A percentile compares a stretch with the other conserved stretches of the same genome.
These are phyloP conservation scores for Danio tinwini DNA, from an alignment of 2,797 vertebrate genomes.

Conservation along the genomic window DNA sequence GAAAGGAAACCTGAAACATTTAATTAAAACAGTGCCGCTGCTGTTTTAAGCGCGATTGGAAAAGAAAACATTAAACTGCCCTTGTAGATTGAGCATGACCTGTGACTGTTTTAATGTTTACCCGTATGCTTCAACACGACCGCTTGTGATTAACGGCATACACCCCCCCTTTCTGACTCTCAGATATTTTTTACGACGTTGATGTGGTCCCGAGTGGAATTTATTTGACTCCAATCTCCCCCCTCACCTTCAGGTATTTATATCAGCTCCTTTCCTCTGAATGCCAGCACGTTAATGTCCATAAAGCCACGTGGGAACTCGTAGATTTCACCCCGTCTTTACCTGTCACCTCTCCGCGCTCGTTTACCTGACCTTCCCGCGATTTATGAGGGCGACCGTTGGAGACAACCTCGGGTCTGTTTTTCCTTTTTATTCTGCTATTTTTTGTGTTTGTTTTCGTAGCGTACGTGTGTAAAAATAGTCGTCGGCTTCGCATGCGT, in stretches of 20 bases:
- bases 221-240: slow-evolving; percentile 77
- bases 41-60: slow-evolving; percentile 69
- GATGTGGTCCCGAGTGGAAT: slow-evolving; percentile 76
- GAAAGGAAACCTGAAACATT: slow-evolving; percentile 63
- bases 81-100: slow-evolving; percentile 68
- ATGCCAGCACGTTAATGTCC: slow-evolving; percentile 68
- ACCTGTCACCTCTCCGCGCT: slow-evolving; percentile 71
- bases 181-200: slow-evolving; percentile 73
- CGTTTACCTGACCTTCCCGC: slow-evolving; percentile 67
- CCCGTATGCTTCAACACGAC: slow-evolving; percentile 69
- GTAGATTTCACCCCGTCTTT: slow-evolving; percentile 60
- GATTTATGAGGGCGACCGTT: slow-evolving; percentile 74
- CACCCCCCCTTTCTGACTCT: slow-evolving; percentile 71
- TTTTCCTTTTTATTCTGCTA: slow-evolving; percentile 68
- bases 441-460: slow-evolving; percentile 75
- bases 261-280: slow-evolving; percentile 74
- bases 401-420: slow-evolving; percentile 76
- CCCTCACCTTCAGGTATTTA: slow-evolving; percentile 77
- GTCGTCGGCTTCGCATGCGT: slow-evolving; percentile 63
- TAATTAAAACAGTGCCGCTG: slow-evolving; percentile 75
- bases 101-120: slow-evolving; percentile 69
- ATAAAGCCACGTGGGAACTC: slow-evolving; percentile 68
- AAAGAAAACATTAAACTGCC: slow-evolving; percentile 65
- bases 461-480: slow-evolving; percentile 72
- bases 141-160: slow-evolving; percentile 68